Conservation (phyloP, 2,797 vertebrate species). For the Paedocypris micromegethes region DNA sequence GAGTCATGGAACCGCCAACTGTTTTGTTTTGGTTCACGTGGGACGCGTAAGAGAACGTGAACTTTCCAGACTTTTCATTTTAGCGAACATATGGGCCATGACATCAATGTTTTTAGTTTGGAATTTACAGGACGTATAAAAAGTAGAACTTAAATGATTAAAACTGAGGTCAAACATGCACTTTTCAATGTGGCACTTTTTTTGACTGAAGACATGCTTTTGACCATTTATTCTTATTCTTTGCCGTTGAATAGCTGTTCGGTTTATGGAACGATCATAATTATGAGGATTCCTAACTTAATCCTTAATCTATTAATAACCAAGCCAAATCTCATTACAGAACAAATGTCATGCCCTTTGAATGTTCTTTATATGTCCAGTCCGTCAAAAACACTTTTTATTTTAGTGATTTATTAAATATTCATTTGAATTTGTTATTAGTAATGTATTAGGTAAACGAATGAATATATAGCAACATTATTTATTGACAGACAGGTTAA, state of each 20-base stretch:
- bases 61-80: too few species aligned
- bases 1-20: background rate
- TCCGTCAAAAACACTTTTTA: constrained; percentile 6
- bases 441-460: too few species aligned
- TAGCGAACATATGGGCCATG: too few species aligned
- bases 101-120: too few species aligned
- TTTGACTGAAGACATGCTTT: background rate
- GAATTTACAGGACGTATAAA: too few species aligned
- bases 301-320: constrained; percentile 14
- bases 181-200: background rate
- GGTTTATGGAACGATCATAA: background rate
- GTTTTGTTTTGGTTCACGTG: background rate
- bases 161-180: background rate
- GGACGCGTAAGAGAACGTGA: too few species aligned
- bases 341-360: constrained; percentile 1
- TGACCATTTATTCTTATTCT: background rate
- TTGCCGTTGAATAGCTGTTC: background rate
- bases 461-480: too few species aligned
- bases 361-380: constrained; percentile 9
- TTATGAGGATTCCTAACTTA: background rate
- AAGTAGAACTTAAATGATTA: too few species aligned
- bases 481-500: too few species aligned
- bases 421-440: too few species aligned
- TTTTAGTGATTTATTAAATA: background rate
- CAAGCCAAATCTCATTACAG: constrained; percentile 6